Conservation (phyloP, 2,797 vertebrate species). For the Labeo calbasu region DNA sequence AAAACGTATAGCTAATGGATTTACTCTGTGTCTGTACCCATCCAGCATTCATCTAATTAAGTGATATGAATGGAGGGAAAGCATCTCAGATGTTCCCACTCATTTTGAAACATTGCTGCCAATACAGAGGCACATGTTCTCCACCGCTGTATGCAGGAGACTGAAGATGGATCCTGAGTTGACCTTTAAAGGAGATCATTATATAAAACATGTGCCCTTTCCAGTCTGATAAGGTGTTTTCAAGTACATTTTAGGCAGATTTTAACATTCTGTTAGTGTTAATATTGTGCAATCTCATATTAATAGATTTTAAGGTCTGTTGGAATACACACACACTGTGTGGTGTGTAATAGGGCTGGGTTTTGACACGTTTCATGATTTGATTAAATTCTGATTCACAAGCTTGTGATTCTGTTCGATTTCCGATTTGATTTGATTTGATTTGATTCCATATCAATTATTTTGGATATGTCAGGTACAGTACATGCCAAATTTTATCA, state of each 20-base stretch:
- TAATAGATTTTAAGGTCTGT: neutral
- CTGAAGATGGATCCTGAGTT: neutral
- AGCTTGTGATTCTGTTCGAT: no score
- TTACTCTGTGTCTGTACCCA: constrained; percentile 46
- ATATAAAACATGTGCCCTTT: neutral
- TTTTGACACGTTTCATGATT: no score
- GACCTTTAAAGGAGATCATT: neutral
- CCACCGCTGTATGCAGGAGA: neutral
- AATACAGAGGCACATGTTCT: neutral
- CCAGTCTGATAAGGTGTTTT: neutral
- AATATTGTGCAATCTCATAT: neutral
- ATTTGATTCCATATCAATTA: no score
- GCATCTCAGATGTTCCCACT: constrained; percentile 19
- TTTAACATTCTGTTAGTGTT: neutral
- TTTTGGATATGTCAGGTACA: no score
- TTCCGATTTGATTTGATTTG: no score
- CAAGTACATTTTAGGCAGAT: neutral
- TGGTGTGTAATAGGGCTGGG: no score
- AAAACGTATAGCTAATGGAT: constrained; percentile 57
- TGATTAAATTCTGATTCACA: no score
- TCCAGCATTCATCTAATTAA: constrained; percentile 59
- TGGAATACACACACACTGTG: no score
- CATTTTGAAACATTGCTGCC: constrained; percentile 13
- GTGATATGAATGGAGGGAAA: constrained; percentile 37
- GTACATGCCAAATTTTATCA: no score